Percentiles rank a stretch among this genome's conserved stretches.
Evolutionary conservation across 2,113 vertebrate species (phyloP).

Genomic region (Rattus norvegicus): GRCr8 NC_086036.1:70820501-70821000

Average conservation of each 20-base stretch:
- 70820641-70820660: neutral
- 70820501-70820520: neutral
- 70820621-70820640: neutral
- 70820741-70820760: neutral
- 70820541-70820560: neutral
- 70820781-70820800: neutral
- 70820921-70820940: neutral
- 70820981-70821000: neutral
- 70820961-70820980: neutral
- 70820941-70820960: neutral
- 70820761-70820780: neutral
- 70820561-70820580: neutral
- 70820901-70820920: neutral
- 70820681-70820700: neutral
- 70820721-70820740: neutral
- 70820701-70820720: neutral
- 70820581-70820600: neutral
- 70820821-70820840: neutral
- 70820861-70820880: neutral
- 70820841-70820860: neutral
- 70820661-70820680: neutral
- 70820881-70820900: neutral
- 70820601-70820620: neutral
- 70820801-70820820: neutral
- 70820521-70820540: neutral